Evolutionary conservation across 2,797 vertebrate species (phyloP).

Genomic region (Echeneis naucrates): DNA sequence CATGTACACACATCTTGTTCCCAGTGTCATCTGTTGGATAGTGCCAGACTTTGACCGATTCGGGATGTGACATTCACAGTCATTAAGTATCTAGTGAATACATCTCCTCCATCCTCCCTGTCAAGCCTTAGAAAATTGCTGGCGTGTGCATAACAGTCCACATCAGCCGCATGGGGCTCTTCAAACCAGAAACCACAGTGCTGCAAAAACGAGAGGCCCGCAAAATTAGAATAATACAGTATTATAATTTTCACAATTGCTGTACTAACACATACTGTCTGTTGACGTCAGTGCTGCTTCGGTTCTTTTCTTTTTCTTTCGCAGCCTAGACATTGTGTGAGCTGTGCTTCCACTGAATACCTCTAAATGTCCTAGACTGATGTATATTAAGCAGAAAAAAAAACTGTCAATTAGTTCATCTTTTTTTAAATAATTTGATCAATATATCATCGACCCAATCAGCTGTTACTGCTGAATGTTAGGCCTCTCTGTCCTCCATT

Average conservation of each 20-base stretch:
- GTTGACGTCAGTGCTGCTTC: constrained; percentile 11
- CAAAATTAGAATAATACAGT: constrained; percentile 30
- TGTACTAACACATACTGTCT: constrained; percentile 13
- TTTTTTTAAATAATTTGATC: constrained; percentile 10
- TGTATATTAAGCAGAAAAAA: not conserved
- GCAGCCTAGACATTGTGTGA: not conserved
- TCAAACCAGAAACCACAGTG: constrained; percentile 11
- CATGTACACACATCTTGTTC: not conserved
- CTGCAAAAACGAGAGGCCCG: not conserved
- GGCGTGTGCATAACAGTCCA: constrained; percentile 16
- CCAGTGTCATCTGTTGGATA: constrained; percentile 6
- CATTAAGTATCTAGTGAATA: constrained; percentile 18
- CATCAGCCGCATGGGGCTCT: constrained; percentile 35
- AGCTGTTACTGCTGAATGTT: not conserved
- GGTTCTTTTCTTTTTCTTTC: not conserved
- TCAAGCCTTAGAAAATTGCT: constrained; percentile 6
- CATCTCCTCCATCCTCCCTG: constrained; percentile 17
- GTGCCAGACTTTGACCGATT: constrained; percentile 31
- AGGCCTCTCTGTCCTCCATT: not conserved
- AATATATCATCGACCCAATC: not conserved
- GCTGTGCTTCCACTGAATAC: constrained; percentile 2
- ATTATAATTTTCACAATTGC: not conserved
- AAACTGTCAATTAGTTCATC: constrained; percentile 1
- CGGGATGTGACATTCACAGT: constrained; percentile 26
- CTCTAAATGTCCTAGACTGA: not conserved